Evolutionary conservation across 2,113 vertebrate genomes (phyloP), one percentile per base, ranked within the genome.

Genomic region (Pachypanchax playfairii): DNA sequence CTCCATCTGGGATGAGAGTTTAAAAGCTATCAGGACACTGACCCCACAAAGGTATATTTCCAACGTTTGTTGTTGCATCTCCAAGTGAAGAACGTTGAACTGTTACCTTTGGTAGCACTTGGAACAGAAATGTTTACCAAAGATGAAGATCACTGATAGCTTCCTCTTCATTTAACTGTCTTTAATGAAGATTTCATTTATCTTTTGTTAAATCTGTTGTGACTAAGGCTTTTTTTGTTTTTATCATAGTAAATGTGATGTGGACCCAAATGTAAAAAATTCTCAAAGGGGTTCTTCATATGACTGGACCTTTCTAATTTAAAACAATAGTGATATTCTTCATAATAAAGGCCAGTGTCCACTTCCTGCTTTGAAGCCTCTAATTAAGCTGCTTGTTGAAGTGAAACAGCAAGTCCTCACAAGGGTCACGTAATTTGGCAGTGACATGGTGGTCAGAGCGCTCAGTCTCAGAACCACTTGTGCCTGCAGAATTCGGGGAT

Each of bases 301-400:
- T 33, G n/a, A 11, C 9, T 8, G 18, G 36, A 33, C 20, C 15
- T 22, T 46, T 21, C 18, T 38, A 38, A 60, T 28, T 20, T 33
- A 5, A 51, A 48, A 38, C 29, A 68, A 73, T 56, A 24, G 35
- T 25, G 38, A 58, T 31, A 24, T 18, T 56, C 28, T 49, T 42
- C 29, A 64, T 64, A 64, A 81, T 39, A 42, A 43, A 26, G 25
- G 48, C 20, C 33, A 48, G 28, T 56, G 56, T 71, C 44, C 42
- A 28, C 58, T 21, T 56, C 26, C 28, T 44, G 18, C n/a, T 48
- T 12, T 13, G 24, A 29, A 59, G 46, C 58, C 53, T 75, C 65
- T 70, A 49, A 81, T 83, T 70, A 78, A 71, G 49, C 42, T 65
- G 44, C 42, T 43, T 56, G 46, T 29, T 74, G 48, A 68, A 70